These are phyloP conservation scores for Lethrus apterus DNA, from an alignment of 1,140 invertebrate genomes.

Conservation along the genomic window DNA sequence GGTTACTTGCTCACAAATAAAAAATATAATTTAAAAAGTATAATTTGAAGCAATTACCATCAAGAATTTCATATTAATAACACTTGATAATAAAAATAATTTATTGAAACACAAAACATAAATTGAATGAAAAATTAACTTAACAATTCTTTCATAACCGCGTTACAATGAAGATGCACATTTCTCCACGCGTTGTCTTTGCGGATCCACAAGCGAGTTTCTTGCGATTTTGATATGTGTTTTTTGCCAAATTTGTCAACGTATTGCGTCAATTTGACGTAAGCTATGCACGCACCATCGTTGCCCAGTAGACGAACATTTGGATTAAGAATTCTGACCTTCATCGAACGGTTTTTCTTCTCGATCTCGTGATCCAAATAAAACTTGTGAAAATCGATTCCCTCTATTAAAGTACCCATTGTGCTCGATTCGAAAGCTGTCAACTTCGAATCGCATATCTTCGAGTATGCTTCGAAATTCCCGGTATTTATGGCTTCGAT, in stretches of 20 bases:
- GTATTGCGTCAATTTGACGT: constrained; percentile 4
- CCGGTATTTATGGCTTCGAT: constrained; percentile 6
- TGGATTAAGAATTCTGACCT: constrained; percentile 5
- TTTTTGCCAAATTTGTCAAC: constrained; percentile 5
- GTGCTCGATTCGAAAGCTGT: constrained; percentile 7
- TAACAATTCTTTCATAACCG: too few relatives aligned
- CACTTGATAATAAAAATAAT: too few relatives aligned
- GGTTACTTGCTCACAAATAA: too few relatives aligned
- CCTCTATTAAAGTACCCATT: constrained; percentile 9
- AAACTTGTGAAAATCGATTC: constrained; percentile 13
- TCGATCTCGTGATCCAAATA: constrained; percentile 3
- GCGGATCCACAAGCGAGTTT: constrained; percentile 4
- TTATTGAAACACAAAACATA: too few relatives aligned
- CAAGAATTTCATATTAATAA: too few relatives aligned
- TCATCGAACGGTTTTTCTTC: constrained; percentile 5
- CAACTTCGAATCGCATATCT: constrained; percentile 4
- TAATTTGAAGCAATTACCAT: too few relatives aligned
- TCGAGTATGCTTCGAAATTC: constrained; percentile 2
- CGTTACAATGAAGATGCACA: constrained; percentile 8
- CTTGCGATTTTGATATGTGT: neutral
- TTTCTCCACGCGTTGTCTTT: constrained; percentile 7
- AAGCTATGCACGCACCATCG: constrained; percentile 6
- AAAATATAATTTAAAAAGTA: too few relatives aligned
- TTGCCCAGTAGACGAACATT: constrained; percentile 2
- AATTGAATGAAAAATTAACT: too few relatives aligned